phyloP scores from a whole-genome alignment of 1,140 invertebrate species.

The Pseudomyrmex flavicornis region DNA sequence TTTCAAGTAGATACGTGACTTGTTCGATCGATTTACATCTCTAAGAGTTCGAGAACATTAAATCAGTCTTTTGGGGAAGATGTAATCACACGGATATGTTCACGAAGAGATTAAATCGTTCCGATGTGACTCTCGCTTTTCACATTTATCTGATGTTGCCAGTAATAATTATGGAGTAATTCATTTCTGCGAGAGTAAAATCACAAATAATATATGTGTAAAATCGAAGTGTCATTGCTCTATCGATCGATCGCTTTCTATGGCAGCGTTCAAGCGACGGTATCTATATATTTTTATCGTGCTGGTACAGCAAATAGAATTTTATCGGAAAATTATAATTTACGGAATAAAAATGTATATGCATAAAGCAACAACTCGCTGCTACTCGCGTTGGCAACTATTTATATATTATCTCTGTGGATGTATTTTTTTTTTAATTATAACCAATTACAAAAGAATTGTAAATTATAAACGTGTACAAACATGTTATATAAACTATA shows the following conservation, averaged over 20 bases:
- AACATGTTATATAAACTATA: too few relatives aligned
- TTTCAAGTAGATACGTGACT: background rate
- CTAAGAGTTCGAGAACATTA: background rate
- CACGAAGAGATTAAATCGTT: conserved; percentile 5
- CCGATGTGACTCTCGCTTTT: conserved; percentile 10
- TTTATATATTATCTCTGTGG: conserved; percentile 5
- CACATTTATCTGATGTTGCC: background rate
- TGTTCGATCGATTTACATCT: background rate
- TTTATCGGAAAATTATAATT: conserved; percentile 57
- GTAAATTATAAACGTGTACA: background rate
- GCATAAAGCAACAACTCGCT: conserved; percentile 1
- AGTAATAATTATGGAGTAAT: background rate
- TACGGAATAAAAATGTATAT: conserved; percentile 19
- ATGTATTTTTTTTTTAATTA: background rate
- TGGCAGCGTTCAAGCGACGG: conserved; percentile 16
- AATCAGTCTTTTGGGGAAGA: conserved; percentile 2
- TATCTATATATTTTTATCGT: conserved; percentile 48
- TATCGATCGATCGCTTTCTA: conserved; percentile 44
- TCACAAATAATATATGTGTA: background rate
- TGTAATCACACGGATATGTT: background rate
- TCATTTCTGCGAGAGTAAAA: background rate
- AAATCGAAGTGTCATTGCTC: conserved; percentile 59
- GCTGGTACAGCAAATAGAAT: conserved; percentile 51
- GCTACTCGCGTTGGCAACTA: background rate
- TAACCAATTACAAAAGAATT: background rate